Conservation (phyloP, 1,140 invertebrate genomes). For the Aphidius gifuensis region DNA sequence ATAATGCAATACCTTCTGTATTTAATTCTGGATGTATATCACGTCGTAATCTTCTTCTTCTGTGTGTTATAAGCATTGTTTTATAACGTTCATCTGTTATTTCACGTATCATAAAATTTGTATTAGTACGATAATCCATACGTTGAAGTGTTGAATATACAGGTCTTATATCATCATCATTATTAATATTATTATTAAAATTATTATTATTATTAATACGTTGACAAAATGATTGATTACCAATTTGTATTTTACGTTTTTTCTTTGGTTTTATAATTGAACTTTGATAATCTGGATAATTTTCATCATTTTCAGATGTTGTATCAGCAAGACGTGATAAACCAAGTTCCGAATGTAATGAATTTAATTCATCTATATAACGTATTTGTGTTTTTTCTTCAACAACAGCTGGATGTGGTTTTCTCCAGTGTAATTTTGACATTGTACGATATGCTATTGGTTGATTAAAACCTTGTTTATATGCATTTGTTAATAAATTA, state of each 20-base stretch:
- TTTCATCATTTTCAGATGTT: constrained; percentile 51
- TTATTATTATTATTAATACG: constrained; percentile 43
- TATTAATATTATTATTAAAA: constrained; percentile 22
- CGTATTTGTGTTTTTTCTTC: constrained; percentile 50
- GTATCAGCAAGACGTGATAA: constrained; percentile 43
- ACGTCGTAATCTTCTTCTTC: constrained; percentile 58
- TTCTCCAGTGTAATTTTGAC: constrained; percentile 51
- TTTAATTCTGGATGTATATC: constrained; percentile 62
- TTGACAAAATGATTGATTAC: constrained; percentile 56
- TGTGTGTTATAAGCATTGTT: constrained; percentile 65
- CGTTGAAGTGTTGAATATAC: constrained; percentile 56
- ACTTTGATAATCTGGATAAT: constrained; percentile 58
- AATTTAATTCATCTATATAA: constrained; percentile 47
- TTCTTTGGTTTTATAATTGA: constrained; percentile 57
- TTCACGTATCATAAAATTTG: constrained; percentile 52
- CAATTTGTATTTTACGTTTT: constrained; percentile 62
- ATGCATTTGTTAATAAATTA: constrained; percentile 61
- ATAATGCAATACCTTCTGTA: constrained; percentile 58
- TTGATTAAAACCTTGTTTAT: constrained; percentile 54
- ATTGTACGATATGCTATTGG: constrained; percentile 54
- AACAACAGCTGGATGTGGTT: constrained; percentile 48
- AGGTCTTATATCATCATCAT: constrained; percentile 48
- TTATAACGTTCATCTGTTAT: constrained; percentile 68
- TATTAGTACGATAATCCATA: constrained; percentile 54
- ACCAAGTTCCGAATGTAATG: constrained; percentile 46